Conservation (phyloP, 2,797 vertebrate species). For the Periophthalmus magnuspinnatus region DNA sequence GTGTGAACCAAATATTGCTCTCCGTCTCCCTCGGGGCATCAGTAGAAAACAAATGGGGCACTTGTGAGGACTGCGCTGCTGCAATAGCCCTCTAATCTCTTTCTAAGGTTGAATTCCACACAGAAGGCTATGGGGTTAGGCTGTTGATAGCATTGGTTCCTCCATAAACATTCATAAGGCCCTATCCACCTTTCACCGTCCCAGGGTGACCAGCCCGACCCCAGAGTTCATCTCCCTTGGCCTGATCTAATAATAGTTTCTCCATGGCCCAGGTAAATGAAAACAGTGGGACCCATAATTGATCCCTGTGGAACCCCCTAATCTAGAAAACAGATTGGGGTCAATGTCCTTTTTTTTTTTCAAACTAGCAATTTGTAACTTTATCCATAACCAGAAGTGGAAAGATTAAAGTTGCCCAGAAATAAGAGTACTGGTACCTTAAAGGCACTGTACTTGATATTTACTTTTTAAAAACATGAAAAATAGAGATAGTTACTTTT, state of each 20-base stretch:
- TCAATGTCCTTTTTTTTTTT: conserved; percentile 37
- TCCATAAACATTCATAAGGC: conserved; percentile 67
- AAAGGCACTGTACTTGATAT: no score
- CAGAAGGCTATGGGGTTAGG: conserved; percentile 3
- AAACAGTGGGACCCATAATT: conserved; percentile 51
- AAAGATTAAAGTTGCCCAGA: no score
- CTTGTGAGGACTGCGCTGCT: conserved; percentile 11
- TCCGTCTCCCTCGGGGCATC: conserved; percentile 3
- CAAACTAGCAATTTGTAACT: no score
- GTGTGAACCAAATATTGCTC: conserved; percentile 2
- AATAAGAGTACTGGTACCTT: no score
- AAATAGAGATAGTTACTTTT: neutral
- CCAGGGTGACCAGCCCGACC: conserved; percentile 28
- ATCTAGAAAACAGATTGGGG: conserved; percentile 52
- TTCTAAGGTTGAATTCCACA: conserved; percentile 31
- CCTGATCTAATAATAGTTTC: conserved; percentile 65
- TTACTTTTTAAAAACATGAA: neutral
- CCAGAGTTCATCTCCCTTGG: conserved; percentile 54
- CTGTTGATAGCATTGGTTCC: conserved; percentile 34
- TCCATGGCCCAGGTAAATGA: conserved; percentile 55
- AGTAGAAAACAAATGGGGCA: conserved; percentile 29
- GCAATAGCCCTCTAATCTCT: conserved; percentile 32
- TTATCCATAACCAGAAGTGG: no score
- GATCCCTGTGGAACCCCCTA: conserved; percentile 41
- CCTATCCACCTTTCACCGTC: conserved; percentile 37